Evolutionary conservation across 2,113 vertebrate genomes (phyloP).

Genomic region (Tyrannus savana): DNA sequence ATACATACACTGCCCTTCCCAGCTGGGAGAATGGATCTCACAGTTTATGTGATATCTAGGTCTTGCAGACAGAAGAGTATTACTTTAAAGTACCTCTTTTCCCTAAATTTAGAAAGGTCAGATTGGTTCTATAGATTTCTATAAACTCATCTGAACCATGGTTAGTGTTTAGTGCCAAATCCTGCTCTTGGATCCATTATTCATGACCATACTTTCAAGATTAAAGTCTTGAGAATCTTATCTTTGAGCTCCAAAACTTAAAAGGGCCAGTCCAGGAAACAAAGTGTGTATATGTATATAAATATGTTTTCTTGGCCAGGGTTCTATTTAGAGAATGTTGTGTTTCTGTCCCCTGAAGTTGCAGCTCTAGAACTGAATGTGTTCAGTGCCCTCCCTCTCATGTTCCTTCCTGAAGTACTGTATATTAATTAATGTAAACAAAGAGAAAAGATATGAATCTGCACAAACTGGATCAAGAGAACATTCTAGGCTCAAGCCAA

Average conservation of each 20-base stretch:
- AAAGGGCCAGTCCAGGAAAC: not conserved
- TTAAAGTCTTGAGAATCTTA: not conserved
- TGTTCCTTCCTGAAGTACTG: not conserved
- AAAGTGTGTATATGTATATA: not conserved
- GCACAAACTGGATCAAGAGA: not conserved
- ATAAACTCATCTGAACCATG: not conserved
- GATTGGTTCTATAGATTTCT: not conserved
- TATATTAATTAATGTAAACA: not conserved
- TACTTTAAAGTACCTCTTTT: not conserved
- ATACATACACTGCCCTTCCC: not conserved
- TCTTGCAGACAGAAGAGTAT: not conserved
- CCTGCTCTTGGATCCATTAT: not conserved
- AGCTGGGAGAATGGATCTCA: not conserved
- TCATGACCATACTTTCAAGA: not conserved
- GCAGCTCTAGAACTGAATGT: not conserved
- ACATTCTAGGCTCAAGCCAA: not conserved
- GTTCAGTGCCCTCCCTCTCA: fast-evolving
- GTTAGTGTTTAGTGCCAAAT: not conserved
- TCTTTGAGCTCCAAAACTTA: not conserved
- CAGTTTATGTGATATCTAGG: not conserved
- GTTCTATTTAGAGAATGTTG: not conserved
- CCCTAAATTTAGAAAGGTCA: not conserved
- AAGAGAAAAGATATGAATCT: not conserved
- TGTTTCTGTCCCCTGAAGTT: not conserved
- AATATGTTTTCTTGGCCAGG: not conserved